Conservation (phyloP, 2,113 vertebrate species). For the Paramisgurnus dabryanus region DNA sequence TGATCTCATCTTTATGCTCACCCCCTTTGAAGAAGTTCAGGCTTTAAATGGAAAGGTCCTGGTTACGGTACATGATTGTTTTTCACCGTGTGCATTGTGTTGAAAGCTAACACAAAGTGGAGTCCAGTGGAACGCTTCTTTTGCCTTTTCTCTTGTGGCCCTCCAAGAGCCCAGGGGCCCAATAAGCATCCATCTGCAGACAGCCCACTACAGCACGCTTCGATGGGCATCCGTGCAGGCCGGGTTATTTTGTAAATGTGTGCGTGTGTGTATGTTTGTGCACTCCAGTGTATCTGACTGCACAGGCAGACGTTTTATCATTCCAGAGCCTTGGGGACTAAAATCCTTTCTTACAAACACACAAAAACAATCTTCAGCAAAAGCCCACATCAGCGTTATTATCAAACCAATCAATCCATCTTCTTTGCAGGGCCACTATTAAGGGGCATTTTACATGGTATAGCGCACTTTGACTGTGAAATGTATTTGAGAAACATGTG, state of each 20-base stretch:
- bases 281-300: slow-evolving; percentile 53
- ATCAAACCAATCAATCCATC: slow-evolving; percentile 16
- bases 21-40: too few species aligned
- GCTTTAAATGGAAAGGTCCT: too few species aligned
- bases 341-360: slow-evolving; percentile 50
- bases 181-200: slow-evolving; percentile 81
- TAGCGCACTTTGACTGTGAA: too few species aligned
- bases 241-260: slow-evolving; percentile 48
- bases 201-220: slow-evolving; percentile 70
- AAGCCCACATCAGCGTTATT: slow-evolving; percentile 29
- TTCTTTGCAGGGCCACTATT: slow-evolving; percentile 35
- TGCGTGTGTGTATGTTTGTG: slow-evolving; percentile 41
- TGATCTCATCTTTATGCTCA: too few species aligned
- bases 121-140: slow-evolving; percentile 48
- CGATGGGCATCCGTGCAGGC: slow-evolving; percentile 59
- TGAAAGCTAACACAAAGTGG: slow-evolving; percentile 8
- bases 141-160: slow-evolving; percentile 54
- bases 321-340: slow-evolving; percentile 66
- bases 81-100: slow-evolving; percentile 15
- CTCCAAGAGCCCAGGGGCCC: slow-evolving; percentile 70
- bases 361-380: slow-evolving; percentile 44
- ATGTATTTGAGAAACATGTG: too few species aligned
- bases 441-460: background rate
- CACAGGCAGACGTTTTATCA: slow-evolving; percentile 68
- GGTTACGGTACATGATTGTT: background rate